Percentiles rank a stretch among this genome's conserved stretches.
These are phyloP conservation scores for Lamproptera curius DNA, from an alignment of 2,888 invertebrate genomes.

Conservation along the genomic window DNA sequence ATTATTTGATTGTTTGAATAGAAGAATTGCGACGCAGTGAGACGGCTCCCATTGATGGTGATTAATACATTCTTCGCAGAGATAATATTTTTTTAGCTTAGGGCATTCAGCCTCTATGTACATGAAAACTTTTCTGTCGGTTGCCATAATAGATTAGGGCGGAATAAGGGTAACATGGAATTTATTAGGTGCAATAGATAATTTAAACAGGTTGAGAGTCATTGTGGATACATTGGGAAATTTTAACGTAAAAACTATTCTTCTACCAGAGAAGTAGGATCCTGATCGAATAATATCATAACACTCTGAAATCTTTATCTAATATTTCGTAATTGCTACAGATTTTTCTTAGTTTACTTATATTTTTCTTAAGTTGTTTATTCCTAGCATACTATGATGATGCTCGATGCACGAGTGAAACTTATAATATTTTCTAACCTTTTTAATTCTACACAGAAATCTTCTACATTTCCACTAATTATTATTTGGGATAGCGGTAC, in stretches of 20 bases:
- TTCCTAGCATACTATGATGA: not conserved
- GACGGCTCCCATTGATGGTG: not conserved
- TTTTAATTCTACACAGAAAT: not conserved
- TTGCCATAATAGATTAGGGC: constrained; percentile 16
- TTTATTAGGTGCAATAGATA: not conserved
- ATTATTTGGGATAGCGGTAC: too few relatives aligned
- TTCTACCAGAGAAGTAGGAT: not conserved
- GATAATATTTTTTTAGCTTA: not conserved
- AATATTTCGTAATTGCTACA: not conserved
- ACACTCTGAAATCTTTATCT: not conserved
- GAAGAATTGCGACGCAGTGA: not conserved
- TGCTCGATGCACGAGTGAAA: too few relatives aligned
- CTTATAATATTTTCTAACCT: not conserved
- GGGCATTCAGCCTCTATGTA: too few relatives aligned
- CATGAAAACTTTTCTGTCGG: constrained; percentile 17
- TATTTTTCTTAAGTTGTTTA: not conserved
- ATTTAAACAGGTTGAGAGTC: not conserved
- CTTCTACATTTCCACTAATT: not conserved
- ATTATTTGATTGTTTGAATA: too few relatives aligned
- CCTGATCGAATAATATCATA: not conserved
- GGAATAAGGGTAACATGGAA: constrained; percentile 10
- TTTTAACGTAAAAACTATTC: not conserved
- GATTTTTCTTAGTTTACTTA: too few relatives aligned
- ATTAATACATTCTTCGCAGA: not conserved
- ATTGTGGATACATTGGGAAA: not conserved